Evolutionary conservation across 2,888 invertebrate genomes (phyloP), one percentile per base, ranked within the genome.

Genomic region (Drosophila falleni): DNA sequence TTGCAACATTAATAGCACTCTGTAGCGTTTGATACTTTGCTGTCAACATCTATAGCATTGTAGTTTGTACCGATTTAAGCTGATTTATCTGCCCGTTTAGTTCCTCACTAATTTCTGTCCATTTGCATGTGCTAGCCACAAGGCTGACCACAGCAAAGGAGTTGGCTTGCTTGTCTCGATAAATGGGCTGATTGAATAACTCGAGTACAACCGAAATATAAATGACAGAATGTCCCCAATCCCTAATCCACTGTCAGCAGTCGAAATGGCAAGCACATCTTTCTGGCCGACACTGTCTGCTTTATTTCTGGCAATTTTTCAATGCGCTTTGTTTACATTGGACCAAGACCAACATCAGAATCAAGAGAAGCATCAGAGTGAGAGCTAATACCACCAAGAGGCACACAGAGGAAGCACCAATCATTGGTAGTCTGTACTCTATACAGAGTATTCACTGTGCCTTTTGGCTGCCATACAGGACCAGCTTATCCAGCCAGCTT

Each of bases 221-320:
- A 84, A 84, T 82, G 85, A 72, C 78, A 67, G 70, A 63, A 55
- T 51, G 35, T 46, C 15, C 51, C 46, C 15, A 31, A 23, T 49
- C 19, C 42, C 11, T 29, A 33, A 29, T 33, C 37, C 37, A 19
- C 39, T 39, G 87, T 81, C 81, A 73, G 58, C 80, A 73, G 53
- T 62, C 26, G 56, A 61, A 55, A 42, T 47, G 61, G 42, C 53
- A 54, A 44, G 56, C 55, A 65, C 55, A 71, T 68, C 66, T 56
- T 67, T 75, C 42, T 44, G 31, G 19, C 37, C 39, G 35, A 35
- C 63, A 42, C 35, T 54, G 42, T 49, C 68, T 71, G 63, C 71
- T 76, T 80, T 74, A 80, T 82, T 70, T 78, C 72, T 71, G 71
- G 67, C 82, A 62, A 85, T 85, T 87, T 85, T 85, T 85, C 84